These are phyloP conservation scores for Acromyrmex echinatior DNA, from an alignment of 1,140 invertebrate species.

Conservation along the genomic window DNA sequence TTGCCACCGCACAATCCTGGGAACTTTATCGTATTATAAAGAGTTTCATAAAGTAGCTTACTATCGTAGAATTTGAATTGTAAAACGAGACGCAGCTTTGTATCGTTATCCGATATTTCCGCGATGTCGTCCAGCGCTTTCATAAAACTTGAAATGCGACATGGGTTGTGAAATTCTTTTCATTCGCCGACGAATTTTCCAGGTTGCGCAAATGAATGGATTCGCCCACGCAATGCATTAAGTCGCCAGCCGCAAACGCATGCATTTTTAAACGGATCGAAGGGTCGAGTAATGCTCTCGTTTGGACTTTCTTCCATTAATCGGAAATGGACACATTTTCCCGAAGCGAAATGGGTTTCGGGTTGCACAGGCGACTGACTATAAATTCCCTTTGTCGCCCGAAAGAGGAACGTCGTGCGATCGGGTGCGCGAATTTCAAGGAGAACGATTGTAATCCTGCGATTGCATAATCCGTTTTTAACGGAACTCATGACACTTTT, in stretches of 20 bases:
- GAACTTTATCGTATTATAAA: slow-evolving; percentile 45
- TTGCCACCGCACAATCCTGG: not conserved
- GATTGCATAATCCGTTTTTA: slow-evolving; percentile 43
- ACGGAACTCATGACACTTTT: not conserved
- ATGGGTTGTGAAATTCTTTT: slow-evolving; percentile 12
- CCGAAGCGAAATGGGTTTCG: slow-evolving; percentile 73
- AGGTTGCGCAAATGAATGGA: slow-evolving; percentile 70
- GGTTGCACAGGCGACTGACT: slow-evolving; percentile 58
- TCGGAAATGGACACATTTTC: slow-evolving; percentile 70
- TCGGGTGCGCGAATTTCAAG: not conserved
- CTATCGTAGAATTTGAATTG: slow-evolving; percentile 38
- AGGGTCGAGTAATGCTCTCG: slow-evolving; percentile 58
- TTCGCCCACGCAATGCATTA: slow-evolving; percentile 70
- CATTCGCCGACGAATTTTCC: slow-evolving; percentile 19
- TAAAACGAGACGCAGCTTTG: slow-evolving; percentile 36
- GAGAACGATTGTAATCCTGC: slow-evolving; percentile 40
- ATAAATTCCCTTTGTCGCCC: slow-evolving; percentile 77
- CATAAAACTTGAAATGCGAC: slow-evolving; percentile 29
- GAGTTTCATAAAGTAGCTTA: slow-evolving; percentile 40
- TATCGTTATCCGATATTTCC: slow-evolving; percentile 47
- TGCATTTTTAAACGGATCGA: slow-evolving; percentile 70
- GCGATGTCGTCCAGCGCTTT: slow-evolving; percentile 25
- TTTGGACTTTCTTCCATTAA: slow-evolving; percentile 74
- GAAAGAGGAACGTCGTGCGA: slow-evolving; percentile 57
- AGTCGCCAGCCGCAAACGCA: slow-evolving; percentile 68